phyloP scores from a whole-genome alignment of 2,113 vertebrate species.

The Chauna torquata region DNA sequence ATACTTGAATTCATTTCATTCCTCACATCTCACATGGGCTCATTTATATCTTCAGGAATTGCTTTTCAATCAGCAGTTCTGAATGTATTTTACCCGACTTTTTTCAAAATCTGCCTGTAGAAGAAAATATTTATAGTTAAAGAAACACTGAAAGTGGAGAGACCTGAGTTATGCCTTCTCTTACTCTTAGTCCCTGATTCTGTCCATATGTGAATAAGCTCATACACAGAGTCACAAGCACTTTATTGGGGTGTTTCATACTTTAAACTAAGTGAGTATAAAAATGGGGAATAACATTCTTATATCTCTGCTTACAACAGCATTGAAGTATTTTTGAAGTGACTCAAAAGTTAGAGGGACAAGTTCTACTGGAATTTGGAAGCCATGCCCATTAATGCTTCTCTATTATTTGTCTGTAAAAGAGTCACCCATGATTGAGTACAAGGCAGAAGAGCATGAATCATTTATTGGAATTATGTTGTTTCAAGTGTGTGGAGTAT shows the following conservation, averaged over 20 bases:
- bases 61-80: not conserved
- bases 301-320: not conserved
- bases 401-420: not conserved
- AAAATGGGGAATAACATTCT: not conserved
- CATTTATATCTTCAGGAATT: not conserved
- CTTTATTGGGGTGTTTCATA: not conserved
- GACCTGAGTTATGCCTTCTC: not conserved
- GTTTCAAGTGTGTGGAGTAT: not conserved
- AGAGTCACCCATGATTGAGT: not conserved
- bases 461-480: not conserved
- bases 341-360: not conserved
- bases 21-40: not conserved
- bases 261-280: not conserved
- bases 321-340: not conserved
- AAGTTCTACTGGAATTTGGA: not conserved
- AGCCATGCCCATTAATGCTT: not conserved
- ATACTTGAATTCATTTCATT: not conserved
- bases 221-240: not conserved
- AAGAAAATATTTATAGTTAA: not conserved
- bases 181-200: not conserved
- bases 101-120: not conserved
- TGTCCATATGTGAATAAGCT: not conserved
- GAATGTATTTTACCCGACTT: not conserved
- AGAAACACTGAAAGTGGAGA: not conserved
- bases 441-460: not conserved